These are phyloP conservation scores for Siphamia tubifer DNA, from an alignment of 2,113 vertebrate genomes.

Conservation along the genomic window DNA sequence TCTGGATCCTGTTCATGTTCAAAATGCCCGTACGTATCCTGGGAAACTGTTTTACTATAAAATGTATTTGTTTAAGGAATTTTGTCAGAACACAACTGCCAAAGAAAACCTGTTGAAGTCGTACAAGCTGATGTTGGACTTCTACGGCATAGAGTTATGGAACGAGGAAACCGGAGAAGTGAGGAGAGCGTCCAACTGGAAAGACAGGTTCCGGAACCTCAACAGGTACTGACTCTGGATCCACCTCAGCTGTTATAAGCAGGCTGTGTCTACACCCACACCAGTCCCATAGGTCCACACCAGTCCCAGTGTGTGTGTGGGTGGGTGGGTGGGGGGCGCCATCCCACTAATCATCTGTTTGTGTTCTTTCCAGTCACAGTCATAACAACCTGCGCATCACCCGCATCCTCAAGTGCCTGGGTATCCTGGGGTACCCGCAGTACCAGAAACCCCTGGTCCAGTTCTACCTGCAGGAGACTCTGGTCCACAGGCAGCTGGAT, in stretches of 20 bases:
- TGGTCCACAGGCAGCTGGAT: slow-evolving; percentile 68
- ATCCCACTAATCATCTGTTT: background rate
- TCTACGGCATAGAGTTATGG: slow-evolving; percentile 86
- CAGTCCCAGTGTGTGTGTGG: no score
- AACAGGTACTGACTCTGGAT: slow-evolving; percentile 80
- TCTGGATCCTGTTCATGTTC: background rate
- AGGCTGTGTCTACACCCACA: no score
- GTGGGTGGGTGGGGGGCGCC: no score
- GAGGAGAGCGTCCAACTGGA: slow-evolving; percentile 77
- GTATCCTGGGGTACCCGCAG: slow-evolving; percentile 84
- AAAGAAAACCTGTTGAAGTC: slow-evolving; percentile 79
- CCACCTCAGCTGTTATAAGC: no score
- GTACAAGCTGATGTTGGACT: slow-evolving; percentile 92
- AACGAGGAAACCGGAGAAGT: slow-evolving; percentile 77
- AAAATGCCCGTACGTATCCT: background rate
- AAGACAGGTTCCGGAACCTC: slow-evolving; percentile 83
- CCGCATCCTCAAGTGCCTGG: slow-evolving; percentile 92
- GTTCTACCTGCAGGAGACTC: slow-evolving; percentile 90
- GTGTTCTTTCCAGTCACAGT: slow-evolving; percentile 68
- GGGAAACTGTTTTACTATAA: background rate
- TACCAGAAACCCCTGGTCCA: slow-evolving; percentile 88
- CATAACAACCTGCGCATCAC: slow-evolving; percentile 94
- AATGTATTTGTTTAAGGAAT: slow-evolving; percentile 78
- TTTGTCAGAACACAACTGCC: slow-evolving; percentile 61
- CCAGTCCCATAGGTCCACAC: no score